Conservation (phyloP, 2,888 invertebrate species). For the Troides oblongomaculatus region DNA sequence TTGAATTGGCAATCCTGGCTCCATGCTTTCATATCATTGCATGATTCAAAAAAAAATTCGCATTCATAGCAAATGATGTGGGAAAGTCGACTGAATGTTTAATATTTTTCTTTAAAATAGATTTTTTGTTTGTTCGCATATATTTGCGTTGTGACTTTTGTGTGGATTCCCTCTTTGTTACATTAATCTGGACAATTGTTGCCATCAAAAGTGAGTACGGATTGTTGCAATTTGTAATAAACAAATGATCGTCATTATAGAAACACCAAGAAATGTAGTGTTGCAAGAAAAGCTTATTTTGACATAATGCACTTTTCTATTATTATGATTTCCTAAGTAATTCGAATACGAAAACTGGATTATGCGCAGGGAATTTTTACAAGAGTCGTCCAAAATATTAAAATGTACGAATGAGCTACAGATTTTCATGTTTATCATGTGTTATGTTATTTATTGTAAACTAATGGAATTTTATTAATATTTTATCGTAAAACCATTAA, state of each 20-base stretch:
- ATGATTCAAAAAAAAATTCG: constrained; percentile 22
- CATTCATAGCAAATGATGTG: no score
- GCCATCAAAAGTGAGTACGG: constrained; percentile 66
- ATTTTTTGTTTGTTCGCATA: neutral
- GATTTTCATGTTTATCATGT: no score
- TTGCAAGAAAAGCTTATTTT: constrained; percentile 63
- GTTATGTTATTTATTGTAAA: no score
- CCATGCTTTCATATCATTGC: constrained; percentile 29
- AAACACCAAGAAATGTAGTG: constrained; percentile 66
- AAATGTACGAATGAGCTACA: no score
- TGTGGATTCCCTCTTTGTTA: neutral
- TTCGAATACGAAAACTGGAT: no score
- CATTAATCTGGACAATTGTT: constrained; percentile 51
- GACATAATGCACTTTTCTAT: constrained; percentile 5
- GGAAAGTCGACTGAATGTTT: no score
- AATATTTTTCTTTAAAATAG: no score
- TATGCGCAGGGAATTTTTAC: no score
- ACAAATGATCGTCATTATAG: constrained; percentile 61
- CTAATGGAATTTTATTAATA: no score
- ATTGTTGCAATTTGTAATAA: constrained; percentile 70
- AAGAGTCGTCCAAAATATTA: no score
- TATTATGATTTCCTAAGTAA: no score
- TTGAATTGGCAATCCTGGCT: constrained; percentile 34
- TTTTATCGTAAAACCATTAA: no score
- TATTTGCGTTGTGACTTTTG: neutral